Evolutionary conservation across 2,888 invertebrate species (phyloP), one percentile per base, ranked within the genome.

Genomic region (Pemphredon lugubris): DNA sequence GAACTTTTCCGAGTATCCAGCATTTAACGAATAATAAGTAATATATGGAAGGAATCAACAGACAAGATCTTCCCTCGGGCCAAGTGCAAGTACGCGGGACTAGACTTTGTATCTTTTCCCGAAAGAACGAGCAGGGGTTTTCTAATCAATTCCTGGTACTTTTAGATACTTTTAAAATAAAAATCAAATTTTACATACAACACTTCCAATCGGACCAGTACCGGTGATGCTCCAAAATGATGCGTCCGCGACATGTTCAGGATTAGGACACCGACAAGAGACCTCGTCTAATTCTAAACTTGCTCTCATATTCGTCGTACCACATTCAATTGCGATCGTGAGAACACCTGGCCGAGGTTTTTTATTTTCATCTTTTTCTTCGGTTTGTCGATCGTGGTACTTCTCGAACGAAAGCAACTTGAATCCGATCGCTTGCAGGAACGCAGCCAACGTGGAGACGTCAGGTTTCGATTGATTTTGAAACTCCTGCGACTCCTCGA

Each of bases 171-270:
- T n/a, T n/a, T n/a, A n/a, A n/a, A 21, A 21, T 44, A 11, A 4
- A 11, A 1, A 44, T 1, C 20, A 13, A n/a, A 20, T 45, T 20
- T 16, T 58, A 54, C 58, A 58, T 77, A 85, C 85, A 50, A 65
- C 68, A 57, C 80, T 82, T 9, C 58, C 61, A 7, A 47, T 63
- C 5, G 84, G 86, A 13, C 77, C 86, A 2, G 77, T 85, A 13
- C 87, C 88, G 26, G 79, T 84, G 21, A 88, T 77, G 48, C 85
- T 87, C 88, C 87, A 88, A 48, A 87, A 83, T 0, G 86, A 84
- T 11, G 84, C 85, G 14, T 83, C 82, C 26, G 83, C 83, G 3
- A 83, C 67, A 20, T 81, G 82, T 42, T 82, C 81, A 4, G 81
- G 42, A 71, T 80, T 81, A 6, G 84, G 84, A 73, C 88, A 88